Conservation (phyloP, 2,113 vertebrate genomes). For the pig (Sus scrofa) region DNA sequence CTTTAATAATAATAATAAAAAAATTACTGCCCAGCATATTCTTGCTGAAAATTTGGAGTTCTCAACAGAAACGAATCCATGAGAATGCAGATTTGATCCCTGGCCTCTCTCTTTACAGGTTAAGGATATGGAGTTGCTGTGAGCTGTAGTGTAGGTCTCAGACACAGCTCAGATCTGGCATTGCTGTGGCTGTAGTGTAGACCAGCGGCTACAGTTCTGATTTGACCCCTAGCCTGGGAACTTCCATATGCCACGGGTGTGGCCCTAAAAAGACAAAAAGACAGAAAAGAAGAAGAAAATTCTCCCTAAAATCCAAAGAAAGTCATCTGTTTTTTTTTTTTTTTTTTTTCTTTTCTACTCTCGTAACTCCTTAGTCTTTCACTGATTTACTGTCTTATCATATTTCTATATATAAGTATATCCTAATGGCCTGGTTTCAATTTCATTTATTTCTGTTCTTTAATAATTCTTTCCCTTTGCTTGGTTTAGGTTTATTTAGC, state of each 20-base stretch:
- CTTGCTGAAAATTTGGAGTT: not conserved
- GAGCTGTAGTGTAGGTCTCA: no score
- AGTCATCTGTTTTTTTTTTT: not conserved
- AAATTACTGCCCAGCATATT: not conserved
- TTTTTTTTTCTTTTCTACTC: not conserved
- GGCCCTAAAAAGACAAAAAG: no score
- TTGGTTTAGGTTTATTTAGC: not conserved
- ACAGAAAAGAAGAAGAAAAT: not conserved
- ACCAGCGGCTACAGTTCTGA: no score
- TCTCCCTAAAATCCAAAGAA: not conserved
- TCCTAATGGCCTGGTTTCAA: not conserved
- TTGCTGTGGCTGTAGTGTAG: no score
- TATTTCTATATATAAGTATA: not conserved
- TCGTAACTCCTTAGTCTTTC: not conserved
- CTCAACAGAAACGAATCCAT: no score
- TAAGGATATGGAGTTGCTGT: no score
- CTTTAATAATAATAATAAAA: no score
- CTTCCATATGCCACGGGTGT: no score
- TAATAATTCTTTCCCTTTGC: not conserved
- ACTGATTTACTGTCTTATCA: not conserved
- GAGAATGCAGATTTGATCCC: no score
- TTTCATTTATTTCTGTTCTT: not conserved
- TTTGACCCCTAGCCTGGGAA: no score
- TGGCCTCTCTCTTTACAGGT: no score
- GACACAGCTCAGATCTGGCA: no score